These are phyloP conservation scores for Euthynnus affinis DNA, from an alignment of 2,797 vertebrate species.

Conservation along the genomic window DNA sequence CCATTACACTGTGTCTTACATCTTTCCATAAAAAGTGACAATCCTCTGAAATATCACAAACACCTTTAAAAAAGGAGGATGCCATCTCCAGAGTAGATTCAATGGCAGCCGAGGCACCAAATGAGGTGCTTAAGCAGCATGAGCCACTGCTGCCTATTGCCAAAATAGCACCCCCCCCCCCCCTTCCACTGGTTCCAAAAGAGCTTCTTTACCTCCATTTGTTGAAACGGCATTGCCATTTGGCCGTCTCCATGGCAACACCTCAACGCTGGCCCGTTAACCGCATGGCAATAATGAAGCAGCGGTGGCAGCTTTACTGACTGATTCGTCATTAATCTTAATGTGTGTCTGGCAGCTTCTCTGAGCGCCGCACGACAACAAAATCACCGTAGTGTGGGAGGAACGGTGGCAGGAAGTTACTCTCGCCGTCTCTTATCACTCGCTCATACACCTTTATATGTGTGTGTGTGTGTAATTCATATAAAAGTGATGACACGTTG, in stretches of 20 bases:
- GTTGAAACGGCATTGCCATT: constrained; percentile 69
- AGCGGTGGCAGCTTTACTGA: constrained; percentile 70
- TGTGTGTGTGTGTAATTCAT: not conserved
- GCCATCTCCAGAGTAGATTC: constrained; percentile 71
- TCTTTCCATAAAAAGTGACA: constrained; percentile 67
- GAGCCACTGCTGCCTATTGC: constrained; percentile 65
- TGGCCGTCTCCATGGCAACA: constrained; percentile 77
- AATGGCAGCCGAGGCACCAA: constrained; percentile 69
- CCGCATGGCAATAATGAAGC: constrained; percentile 72
- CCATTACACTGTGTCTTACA: constrained; percentile 52
- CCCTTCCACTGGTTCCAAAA: constrained; percentile 70
- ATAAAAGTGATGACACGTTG: constrained; percentile 20
- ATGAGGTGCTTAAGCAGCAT: constrained; percentile 79
- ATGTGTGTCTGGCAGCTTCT: constrained; percentile 68
- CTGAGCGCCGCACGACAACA: constrained; percentile 50
- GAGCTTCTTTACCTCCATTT: constrained; percentile 73
- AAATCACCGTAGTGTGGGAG: constrained; percentile 56
- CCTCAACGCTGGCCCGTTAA: constrained; percentile 70
- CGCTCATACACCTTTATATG: not conserved
- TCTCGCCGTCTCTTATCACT: constrained; percentile 22
- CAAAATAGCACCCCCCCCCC: constrained; percentile 71
- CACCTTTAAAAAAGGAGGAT: constrained; percentile 66
- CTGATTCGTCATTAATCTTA: constrained; percentile 76
- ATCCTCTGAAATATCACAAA: constrained; percentile 69
- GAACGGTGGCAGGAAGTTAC: constrained; percentile 33